Evolutionary conservation across 2,888 invertebrate species (phyloP).

Genomic region (Drosophila aldrichi): DNA sequence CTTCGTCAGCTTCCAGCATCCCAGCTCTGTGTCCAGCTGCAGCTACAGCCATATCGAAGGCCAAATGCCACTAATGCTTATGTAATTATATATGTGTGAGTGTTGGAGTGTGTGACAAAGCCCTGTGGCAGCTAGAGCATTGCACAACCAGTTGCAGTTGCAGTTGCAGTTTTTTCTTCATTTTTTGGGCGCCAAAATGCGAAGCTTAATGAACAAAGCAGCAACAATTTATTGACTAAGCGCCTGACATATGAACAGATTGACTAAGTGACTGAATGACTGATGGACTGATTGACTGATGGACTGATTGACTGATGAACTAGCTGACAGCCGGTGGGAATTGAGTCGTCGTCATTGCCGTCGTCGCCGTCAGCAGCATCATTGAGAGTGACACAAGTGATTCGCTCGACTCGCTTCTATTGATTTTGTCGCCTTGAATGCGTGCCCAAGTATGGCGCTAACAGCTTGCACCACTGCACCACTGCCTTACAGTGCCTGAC

Average conservation of each 20-base stretch:
- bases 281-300: conserved; percentile 38
- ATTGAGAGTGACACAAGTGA: conserved; percentile 16
- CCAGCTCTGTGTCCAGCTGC: conserved; percentile 42
- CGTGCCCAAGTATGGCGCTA: conserved; percentile 64
- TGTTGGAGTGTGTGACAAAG: conserved; percentile 13
- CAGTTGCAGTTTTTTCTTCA: conserved; percentile 44
- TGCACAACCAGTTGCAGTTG: conserved; percentile 46
- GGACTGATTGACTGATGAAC: conserved; percentile 59
- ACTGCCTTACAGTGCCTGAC: conserved; percentile 14
- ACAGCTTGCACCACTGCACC: conserved; percentile 27
- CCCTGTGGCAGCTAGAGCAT: conserved; percentile 36
- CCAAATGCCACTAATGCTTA: conserved; percentile 65
- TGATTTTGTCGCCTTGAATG: conserved; percentile 72
- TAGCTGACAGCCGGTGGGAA: conserved; percentile 69
- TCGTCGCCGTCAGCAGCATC: conserved; percentile 10
- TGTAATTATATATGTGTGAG: conserved; percentile 64
- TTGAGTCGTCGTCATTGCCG: conserved; percentile 47
- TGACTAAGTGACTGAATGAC: conserved; percentile 66
- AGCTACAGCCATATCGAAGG: conserved; percentile 70
- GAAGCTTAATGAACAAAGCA: conserved; percentile 66
- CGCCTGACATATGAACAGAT: conserved; percentile 46
- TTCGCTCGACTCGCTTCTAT: conserved; percentile 45
- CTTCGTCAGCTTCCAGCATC: conserved; percentile 33
- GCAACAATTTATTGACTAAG: conserved; percentile 78
- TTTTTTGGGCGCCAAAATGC: conserved; percentile 53